Evolutionary conservation across 2,888 invertebrate species (phyloP).

Genomic region (Lycocerus yunnanus): DNA sequence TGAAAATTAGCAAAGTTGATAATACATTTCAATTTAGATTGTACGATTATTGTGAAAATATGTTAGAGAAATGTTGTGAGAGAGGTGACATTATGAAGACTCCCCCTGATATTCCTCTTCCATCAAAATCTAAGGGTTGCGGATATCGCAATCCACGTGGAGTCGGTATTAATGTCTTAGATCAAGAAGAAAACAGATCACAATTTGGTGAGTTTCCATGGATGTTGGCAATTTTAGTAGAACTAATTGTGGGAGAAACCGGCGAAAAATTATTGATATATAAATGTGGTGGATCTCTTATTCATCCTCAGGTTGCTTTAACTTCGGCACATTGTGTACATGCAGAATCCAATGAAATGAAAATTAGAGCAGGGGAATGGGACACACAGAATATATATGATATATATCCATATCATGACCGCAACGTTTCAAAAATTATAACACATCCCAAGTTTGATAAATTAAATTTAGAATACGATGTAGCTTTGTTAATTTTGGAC

Average conservation of each 20-base stretch:
- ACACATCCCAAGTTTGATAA: slow-evolving; percentile 68
- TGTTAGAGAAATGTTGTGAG: background rate
- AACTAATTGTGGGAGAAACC: slow-evolving; percentile 58
- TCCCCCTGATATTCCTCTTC: slow-evolving; percentile 46
- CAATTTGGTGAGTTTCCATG: slow-evolving; percentile 83
- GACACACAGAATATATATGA: slow-evolving; percentile 76
- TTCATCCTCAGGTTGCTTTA: slow-evolving; percentile 73
- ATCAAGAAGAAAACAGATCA: slow-evolving; percentile 66
- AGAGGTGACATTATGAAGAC: background rate
- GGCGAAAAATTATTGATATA: slow-evolving; percentile 64
- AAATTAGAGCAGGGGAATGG: slow-evolving; percentile 78
- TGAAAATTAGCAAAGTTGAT: slow-evolving; percentile 27
- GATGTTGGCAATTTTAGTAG: slow-evolving; percentile 74
- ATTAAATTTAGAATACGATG: slow-evolving; percentile 73
- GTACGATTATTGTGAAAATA: slow-evolving; percentile 52
- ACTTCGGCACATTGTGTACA: slow-evolving; percentile 81
- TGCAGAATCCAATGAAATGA: slow-evolving; percentile 47
- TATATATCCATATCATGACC: slow-evolving; percentile 70
- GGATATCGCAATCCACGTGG: slow-evolving; percentile 74
- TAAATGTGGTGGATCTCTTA: slow-evolving; percentile 80
- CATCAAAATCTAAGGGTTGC: slow-evolving; percentile 58
- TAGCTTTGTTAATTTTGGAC: slow-evolving; percentile 71
- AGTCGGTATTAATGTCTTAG: slow-evolving; percentile 70
- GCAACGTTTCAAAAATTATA: slow-evolving; percentile 61
- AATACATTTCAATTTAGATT: background rate